These are phyloP conservation scores for Pediacus dermestoides DNA, from an alignment of 2,888 invertebrate species.

Conservation along the genomic window DNA sequence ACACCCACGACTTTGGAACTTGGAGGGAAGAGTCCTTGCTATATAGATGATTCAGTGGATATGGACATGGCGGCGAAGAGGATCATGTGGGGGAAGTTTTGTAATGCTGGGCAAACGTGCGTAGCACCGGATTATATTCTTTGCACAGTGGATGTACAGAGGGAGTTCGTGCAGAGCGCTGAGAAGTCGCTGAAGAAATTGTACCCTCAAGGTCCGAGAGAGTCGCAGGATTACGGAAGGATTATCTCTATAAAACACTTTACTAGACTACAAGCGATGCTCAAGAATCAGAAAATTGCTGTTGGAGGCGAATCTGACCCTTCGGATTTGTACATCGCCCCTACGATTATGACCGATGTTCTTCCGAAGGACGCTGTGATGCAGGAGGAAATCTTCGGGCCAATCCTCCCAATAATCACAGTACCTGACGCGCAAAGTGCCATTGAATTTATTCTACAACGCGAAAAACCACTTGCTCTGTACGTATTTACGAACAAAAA, in stretches of 20 bases:
- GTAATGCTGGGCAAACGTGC: conserved; percentile 93
- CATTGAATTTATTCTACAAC: conserved; percentile 81
- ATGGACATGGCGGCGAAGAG: conserved; percentile 74
- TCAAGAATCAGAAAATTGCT: conserved; percentile 68
- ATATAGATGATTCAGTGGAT: conserved; percentile 80
- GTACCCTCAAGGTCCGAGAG: conserved; percentile 75
- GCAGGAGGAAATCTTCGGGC: conserved; percentile 97
- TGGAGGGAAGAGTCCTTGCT: conserved; percentile 82
- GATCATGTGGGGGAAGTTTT: conserved; percentile 91
- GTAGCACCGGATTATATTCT: conserved; percentile 94
- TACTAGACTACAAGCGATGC: conserved; percentile 56
- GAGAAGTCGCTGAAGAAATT: conserved; percentile 71
- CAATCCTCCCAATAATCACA: conserved; percentile 84
- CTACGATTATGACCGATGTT: conserved; percentile 79
- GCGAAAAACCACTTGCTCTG: conserved; percentile 86
- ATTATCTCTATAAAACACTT: conserved; percentile 73
- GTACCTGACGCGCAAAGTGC: conserved; percentile 84
- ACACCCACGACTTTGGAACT: conserved; percentile 75
- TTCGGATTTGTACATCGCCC: conserved; percentile 76
- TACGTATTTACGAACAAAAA: conserved; percentile 76
- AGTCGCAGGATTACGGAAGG: conserved; percentile 74
- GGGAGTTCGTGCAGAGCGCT: conserved; percentile 48
- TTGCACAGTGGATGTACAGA: conserved; percentile 74
- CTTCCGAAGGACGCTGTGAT: conserved; percentile 71
- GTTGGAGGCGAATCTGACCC: conserved; percentile 76